Conservation (phyloP, 2,113 vertebrate species). For the Rattus rattus region DNA sequence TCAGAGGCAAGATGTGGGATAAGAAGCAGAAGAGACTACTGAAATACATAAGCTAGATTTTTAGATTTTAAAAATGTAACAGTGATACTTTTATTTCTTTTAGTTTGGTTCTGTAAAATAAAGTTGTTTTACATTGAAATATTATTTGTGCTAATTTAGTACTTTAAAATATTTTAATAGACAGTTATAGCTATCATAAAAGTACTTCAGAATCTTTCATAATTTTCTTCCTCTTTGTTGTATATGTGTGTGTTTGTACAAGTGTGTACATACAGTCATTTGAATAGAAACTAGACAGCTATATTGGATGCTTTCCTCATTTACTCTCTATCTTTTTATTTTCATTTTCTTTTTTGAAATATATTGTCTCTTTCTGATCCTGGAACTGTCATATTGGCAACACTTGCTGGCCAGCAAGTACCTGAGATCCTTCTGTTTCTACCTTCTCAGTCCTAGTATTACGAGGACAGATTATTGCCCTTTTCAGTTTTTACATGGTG, state of each 20-base stretch:
- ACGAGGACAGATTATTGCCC: background rate
- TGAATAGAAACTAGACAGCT: no score
- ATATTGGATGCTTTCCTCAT: background rate
- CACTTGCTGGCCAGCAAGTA: background rate
- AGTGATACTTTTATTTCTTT: background rate
- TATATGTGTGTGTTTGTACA: background rate
- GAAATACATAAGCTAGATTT: conserved; percentile 14
- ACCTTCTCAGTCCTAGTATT: background rate
- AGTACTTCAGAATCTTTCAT: background rate
- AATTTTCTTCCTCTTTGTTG: background rate
- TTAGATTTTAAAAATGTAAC: conserved; percentile 42
- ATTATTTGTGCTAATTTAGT: conserved; percentile 18
- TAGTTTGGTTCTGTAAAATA: conserved; percentile 44
- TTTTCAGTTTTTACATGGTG: no score
- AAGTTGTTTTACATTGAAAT: conserved; percentile 37
- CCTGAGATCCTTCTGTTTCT: background rate
- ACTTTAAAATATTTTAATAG: conserved; percentile 38
- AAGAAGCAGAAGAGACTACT: conserved; percentile 23
- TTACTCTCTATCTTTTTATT: background rate
- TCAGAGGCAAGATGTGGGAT: conserved; percentile 16
- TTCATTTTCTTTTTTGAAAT: background rate
- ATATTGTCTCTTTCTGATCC: background rate
- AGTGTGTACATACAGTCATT: background rate
- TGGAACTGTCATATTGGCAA: background rate
- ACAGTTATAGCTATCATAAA: background rate